Conservation (phyloP, 2,888 invertebrate species). For the Epinotia ramella region DNA sequence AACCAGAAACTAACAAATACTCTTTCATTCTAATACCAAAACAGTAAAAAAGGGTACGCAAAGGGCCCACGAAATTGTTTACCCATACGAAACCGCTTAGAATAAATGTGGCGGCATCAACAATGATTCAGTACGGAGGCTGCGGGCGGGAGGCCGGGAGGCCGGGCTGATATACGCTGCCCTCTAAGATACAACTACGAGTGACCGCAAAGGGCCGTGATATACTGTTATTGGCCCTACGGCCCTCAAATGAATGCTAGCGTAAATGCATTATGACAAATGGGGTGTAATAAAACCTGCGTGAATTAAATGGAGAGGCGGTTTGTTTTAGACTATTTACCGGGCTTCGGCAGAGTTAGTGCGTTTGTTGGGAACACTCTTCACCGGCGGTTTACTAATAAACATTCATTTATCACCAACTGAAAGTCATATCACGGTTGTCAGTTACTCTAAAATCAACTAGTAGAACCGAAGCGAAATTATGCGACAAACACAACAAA, state of each 20-base stretch:
- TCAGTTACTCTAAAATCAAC: background rate
- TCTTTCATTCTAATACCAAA: background rate
- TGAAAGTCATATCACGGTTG: background rate
- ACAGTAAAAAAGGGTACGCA: conserved; percentile 23
- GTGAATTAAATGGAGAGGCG: conserved; percentile 34
- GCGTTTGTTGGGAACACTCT: background rate
- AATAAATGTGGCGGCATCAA: conserved; percentile 58
- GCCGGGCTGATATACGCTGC: conserved; percentile 48
- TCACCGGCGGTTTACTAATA: background rate
- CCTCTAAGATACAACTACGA: conserved; percentile 40
- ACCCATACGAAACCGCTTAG: conserved; percentile 49
- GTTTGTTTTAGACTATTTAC: conserved; percentile 24
- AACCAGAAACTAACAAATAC: conserved; percentile 1
- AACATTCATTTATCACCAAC: background rate
- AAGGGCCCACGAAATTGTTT: conserved; percentile 37
- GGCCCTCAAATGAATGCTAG: conserved; percentile 43
- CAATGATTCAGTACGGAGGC: conserved; percentile 54
- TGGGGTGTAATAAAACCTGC: conserved; percentile 44
- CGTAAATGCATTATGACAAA: conserved; percentile 46
- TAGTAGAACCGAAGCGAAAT: background rate
- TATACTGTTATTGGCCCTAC: conserved; percentile 53
- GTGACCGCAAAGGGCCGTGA: conserved; percentile 51
- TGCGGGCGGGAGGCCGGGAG: conserved; percentile 47
- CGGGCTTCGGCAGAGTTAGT: background rate
- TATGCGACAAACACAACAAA: background rate